Evolutionary conservation across 2,113 vertebrate genomes (phyloP).

Genomic region (Cnemophilus loriae): DNA sequence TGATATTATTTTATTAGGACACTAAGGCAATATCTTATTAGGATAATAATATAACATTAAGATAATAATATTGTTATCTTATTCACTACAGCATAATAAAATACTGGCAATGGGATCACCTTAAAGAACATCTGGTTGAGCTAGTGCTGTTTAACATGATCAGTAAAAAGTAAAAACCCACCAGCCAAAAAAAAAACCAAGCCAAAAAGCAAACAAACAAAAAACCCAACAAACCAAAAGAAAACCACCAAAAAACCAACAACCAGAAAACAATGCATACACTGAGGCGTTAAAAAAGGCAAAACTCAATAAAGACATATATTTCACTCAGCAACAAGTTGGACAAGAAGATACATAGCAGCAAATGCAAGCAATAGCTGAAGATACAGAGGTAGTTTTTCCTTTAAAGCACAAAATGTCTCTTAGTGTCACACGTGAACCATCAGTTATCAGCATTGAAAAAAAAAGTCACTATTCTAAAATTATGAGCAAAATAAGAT

Average conservation of each 20-base stretch:
- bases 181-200: neutral
- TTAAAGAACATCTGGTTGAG: neutral
- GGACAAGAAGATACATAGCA: neutral
- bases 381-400: neutral
- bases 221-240: neutral
- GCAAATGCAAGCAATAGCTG: neutral
- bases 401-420: neutral
- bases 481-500: neutral
- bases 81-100: neutral
- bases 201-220: neutral
- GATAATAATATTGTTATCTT: neutral
- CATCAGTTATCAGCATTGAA: neutral
- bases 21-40: neutral
- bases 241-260: neutral
- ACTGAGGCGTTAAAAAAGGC: neutral
- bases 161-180: neutral
- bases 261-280: neutral
- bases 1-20: neutral
- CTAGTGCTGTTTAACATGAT: neutral
- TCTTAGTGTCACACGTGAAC: neutral
- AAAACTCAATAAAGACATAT: neutral
- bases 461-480: neutral
- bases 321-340: neutral
- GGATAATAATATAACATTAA: neutral
- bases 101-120: neutral